phyloP scores from a whole-genome alignment of 2,797 vertebrate genomes.

The Myotis pilosus region DNA sequence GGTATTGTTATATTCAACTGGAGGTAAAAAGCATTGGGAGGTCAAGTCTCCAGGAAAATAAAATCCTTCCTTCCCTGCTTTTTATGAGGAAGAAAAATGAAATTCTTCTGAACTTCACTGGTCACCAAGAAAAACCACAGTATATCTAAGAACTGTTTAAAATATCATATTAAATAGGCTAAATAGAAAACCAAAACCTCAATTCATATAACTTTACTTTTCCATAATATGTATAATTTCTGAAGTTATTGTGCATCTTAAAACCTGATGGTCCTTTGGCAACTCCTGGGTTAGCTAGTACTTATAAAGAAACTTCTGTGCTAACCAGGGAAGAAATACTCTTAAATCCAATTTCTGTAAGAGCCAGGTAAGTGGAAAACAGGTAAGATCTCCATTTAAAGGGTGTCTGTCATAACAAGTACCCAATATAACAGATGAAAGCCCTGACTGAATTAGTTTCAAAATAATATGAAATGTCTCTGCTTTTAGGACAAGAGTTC shows the following conservation, averaged over 20 bases:
- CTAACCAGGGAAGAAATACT: slow-evolving; percentile 8
- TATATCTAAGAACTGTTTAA: not conserved
- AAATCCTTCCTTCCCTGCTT: not conserved
- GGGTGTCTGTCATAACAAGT: not conserved
- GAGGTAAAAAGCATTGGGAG: not conserved
- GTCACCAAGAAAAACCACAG: not conserved
- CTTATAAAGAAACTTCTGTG: not conserved
- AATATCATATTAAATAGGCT: not conserved
- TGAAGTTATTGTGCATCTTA: not conserved
- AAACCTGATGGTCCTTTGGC: not conserved
- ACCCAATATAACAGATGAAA: not conserved
- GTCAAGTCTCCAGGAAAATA: not conserved
- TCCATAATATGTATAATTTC: not conserved
- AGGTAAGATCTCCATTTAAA: not conserved
- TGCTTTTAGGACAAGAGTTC: slow-evolving; percentile 2
- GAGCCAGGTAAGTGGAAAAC: not conserved
- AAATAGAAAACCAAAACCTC: not conserved
- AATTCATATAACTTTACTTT: not conserved
- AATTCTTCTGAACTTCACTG: not conserved
- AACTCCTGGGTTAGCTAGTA: not conserved
- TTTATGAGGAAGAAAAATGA: not conserved
- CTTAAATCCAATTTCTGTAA: slow-evolving; percentile 11
- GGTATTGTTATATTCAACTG: not conserved
- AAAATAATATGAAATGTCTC: not conserved
- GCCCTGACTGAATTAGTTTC: not conserved